phyloP scores from a whole-genome alignment of 2,113 vertebrate genomes.

The Protobothrops flavoviridis region DNA sequence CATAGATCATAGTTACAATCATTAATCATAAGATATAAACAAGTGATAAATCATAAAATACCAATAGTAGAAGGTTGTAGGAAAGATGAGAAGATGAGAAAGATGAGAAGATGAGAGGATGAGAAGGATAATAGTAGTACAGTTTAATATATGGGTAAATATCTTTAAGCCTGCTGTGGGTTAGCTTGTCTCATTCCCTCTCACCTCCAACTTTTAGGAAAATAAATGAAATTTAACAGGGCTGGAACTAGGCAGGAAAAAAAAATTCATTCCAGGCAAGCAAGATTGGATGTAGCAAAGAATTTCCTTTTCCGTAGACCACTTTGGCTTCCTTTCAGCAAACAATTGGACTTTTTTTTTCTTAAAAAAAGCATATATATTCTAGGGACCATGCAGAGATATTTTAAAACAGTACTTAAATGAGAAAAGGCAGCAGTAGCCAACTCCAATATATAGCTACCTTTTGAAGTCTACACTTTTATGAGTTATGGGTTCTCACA shows the following conservation, averaged over 20 bases:
- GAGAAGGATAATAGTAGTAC: too few species aligned
- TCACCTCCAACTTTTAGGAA: neutral
- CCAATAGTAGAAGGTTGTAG: too few species aligned
- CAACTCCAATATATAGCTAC: constrained; percentile 59
- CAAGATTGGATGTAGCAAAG: neutral
- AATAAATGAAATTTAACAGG: neutral
- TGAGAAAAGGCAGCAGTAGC: constrained; percentile 46
- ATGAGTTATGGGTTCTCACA: constrained; percentile 62
- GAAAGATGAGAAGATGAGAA: too few species aligned
- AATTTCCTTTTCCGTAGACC: neutral
- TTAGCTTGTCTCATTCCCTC: neutral
- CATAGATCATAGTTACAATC: too few species aligned
- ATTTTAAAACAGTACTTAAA: constrained; percentile 55
- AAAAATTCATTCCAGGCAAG: neutral
- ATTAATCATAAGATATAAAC: too few species aligned
- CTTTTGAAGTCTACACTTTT: constrained; percentile 68
- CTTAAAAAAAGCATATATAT: constrained; percentile 34
- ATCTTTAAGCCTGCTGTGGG: too few species aligned
- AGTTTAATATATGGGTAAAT: too few species aligned
- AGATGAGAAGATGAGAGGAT: too few species aligned
- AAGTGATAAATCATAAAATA: too few species aligned
- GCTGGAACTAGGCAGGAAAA: neutral
- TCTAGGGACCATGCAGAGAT: constrained; percentile 52
- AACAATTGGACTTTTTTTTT: constrained; percentile 45
- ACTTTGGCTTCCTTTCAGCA: neutral